Conservation (phyloP, 2,888 invertebrate genomes). For the Tetranychus piercei region DNA sequence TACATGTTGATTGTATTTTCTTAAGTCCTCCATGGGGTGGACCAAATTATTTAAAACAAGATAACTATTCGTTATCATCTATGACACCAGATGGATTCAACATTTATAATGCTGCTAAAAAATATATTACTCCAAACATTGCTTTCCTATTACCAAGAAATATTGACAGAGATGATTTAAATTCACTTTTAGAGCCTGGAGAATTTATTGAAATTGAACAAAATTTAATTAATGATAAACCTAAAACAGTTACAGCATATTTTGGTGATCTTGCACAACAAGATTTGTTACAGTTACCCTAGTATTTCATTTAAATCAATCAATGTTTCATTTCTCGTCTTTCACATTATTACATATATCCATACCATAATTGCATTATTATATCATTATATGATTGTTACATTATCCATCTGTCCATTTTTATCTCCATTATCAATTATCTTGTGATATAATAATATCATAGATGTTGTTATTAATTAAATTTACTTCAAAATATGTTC, state of each 20-base stretch:
- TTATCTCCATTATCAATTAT: too few species aligned
- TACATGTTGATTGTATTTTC: conserved; percentile 71
- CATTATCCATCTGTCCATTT: too few species aligned
- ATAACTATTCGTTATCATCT: conserved; percentile 31
- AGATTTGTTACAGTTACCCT: too few species aligned
- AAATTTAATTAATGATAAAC: conserved; percentile 60
- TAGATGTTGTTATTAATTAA: too few species aligned
- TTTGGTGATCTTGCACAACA: conserved; percentile 41
- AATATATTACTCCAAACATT: conserved; percentile 50
- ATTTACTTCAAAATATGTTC: too few species aligned
- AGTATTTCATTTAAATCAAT: too few species aligned
- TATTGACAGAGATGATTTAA: conserved; percentile 58
- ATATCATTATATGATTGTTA: too few species aligned
- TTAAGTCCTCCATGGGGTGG: conserved; percentile 99
- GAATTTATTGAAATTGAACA: conserved; percentile 69
- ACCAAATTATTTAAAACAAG: conserved; percentile 47
- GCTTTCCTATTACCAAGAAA: conserved; percentile 75
- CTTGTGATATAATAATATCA: too few species aligned
- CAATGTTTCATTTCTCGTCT: too few species aligned
- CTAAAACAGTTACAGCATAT: conserved; percentile 80
- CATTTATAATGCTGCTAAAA: conserved; percentile 43
- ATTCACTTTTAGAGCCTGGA: conserved; percentile 51
- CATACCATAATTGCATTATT: too few species aligned
- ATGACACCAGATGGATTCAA: conserved; percentile 53
- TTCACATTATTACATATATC: too few species aligned